Conservation (phyloP, 2,888 invertebrate species). For the Ophion obscuratus region DNA sequence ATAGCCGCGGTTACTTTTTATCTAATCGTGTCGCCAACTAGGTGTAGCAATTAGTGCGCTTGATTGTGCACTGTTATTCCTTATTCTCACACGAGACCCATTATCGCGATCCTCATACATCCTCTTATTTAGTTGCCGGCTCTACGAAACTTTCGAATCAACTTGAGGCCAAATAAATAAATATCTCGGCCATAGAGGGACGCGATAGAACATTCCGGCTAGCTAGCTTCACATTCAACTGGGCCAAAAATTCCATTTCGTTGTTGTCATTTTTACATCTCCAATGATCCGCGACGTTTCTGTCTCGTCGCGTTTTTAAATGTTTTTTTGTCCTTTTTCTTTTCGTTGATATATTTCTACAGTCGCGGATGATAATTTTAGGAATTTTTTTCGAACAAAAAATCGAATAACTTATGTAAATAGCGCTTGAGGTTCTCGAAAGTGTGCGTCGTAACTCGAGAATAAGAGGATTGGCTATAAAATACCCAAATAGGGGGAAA, state of each 20-base stretch:
- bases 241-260: not conserved
- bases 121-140: not conserved
- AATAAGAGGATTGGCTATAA: no score
- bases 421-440: not conserved
- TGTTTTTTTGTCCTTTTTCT: not conserved
- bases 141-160: not conserved
- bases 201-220: not conserved
- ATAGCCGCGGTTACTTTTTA: conserved; percentile 46
- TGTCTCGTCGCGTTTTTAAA: no score
- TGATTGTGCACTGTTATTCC: conserved; percentile 49
- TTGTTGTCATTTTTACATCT: not conserved
- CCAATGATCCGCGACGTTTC: not conserved
- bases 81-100: conserved; percentile 12
- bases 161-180: not conserved
- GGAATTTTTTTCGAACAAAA: not conserved
- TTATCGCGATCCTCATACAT: not conserved
- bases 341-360: not conserved
- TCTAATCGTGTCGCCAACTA: conserved; percentile 57
- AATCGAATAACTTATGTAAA: not conserved
- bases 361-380: not conserved
- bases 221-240: not conserved
- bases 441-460: no score
- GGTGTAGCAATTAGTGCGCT: conserved; percentile 42
- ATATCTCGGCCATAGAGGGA: not conserved
- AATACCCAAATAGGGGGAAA: no score